A percentile compares a stretch with the other conserved stretches of the same genome.
phyloP scores from a whole-genome alignment of 2,113 vertebrate genomes.

The Electrona antarctica region DNA sequence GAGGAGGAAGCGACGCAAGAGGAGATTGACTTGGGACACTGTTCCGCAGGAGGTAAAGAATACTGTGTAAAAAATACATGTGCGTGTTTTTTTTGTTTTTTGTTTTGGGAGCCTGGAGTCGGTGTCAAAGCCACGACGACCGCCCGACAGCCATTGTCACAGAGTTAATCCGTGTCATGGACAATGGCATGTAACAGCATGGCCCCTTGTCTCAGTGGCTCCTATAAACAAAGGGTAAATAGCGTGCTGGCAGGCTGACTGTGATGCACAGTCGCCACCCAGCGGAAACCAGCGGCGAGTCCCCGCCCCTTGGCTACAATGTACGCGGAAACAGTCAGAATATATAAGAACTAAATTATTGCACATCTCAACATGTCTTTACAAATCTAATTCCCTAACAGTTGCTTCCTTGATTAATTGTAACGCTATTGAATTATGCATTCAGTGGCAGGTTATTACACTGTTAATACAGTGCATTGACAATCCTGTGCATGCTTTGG shows the following conservation, averaged over 20 bases:
- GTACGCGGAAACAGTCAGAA: conserved; percentile 12
- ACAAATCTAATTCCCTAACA: background rate
- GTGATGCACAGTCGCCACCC: conserved; percentile 63
- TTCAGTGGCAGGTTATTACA: background rate
- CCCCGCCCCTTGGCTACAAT: background rate
- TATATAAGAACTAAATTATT: conserved; percentile 11
- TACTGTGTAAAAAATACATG: background rate
- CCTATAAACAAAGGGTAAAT: conserved; percentile 85
- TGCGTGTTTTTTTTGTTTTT: conserved; percentile 8
- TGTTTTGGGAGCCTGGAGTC: conserved; percentile 5
- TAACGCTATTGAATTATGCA: background rate
- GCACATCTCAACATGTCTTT: background rate
- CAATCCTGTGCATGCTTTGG: no score
- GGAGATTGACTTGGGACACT: conserved; percentile 57
- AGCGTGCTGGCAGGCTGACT: conserved; percentile 63
- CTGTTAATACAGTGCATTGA: background rate
- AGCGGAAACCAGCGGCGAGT: conserved; percentile 40
- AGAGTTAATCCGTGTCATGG: conserved; percentile 73
- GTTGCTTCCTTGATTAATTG: background rate
- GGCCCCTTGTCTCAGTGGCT: conserved; percentile 80
- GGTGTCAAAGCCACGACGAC: conserved; percentile 23
- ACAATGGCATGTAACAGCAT: conserved; percentile 79
- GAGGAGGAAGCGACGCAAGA: conserved; percentile 76
- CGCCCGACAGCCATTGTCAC: conserved; percentile 60
- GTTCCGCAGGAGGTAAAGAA: conserved; percentile 71